Evolutionary conservation across 37 sponge, comb jelly and placozoan genomes (phyloP).

Genomic region (Aphrocallistes beatrix): DNA sequence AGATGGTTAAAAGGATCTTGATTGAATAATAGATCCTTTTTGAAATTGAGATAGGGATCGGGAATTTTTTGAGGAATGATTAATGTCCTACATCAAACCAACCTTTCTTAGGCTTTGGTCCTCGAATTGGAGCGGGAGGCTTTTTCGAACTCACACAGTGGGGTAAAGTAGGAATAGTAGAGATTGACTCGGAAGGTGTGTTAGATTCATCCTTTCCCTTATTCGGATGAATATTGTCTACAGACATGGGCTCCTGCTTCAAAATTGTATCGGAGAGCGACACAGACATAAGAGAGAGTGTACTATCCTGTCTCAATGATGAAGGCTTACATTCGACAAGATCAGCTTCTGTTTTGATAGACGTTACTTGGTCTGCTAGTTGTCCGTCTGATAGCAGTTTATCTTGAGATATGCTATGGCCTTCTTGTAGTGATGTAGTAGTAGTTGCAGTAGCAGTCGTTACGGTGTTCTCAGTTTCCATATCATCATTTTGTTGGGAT

Average conservation of each 20-base stretch:
- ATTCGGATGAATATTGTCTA: not conserved
- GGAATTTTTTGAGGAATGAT: too few species aligned
- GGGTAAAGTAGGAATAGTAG: not conserved
- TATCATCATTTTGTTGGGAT: not conserved
- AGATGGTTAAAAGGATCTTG: too few species aligned
- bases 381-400: not conserved
- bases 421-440: not conserved
- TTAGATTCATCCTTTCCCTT: not conserved
- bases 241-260: conserved; percentile 5
- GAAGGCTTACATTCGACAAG: not conserved
- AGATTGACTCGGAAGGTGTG: not conserved
- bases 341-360: not conserved
- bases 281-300: not conserved
- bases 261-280: not conserved
- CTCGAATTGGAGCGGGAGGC: not conserved
- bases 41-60: too few species aligned
- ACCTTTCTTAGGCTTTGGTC: not conserved
- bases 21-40: too few species aligned
- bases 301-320: not conserved
- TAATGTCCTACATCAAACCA: not conserved
- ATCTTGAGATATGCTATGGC: not conserved
- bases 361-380: not conserved
- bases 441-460: not conserved
- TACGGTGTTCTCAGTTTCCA: conserved; percentile 6
- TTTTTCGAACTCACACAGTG: not conserved